These are phyloP conservation scores for Gryon sp. DNA, from an alignment of 1,140 invertebrate genomes.

Conservation along the genomic window DNA sequence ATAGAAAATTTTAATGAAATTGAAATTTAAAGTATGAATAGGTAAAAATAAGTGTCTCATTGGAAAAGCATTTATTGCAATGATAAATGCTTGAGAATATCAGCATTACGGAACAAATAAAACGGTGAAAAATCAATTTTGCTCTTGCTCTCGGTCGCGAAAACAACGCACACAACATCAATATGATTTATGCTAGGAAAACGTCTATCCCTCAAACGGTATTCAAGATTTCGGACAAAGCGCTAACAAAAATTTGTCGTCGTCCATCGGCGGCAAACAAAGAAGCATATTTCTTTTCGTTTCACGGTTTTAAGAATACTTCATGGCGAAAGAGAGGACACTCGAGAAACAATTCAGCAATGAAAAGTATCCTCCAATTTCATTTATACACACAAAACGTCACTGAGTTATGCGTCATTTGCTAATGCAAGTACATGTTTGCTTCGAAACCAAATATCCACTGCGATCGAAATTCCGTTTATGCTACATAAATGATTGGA, in stretches of 20 bases:
- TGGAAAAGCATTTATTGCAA: conserved; percentile 52
- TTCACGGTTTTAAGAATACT: conserved; percentile 17
- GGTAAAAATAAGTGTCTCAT: conserved; percentile 52
- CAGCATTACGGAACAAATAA: conserved; percentile 40
- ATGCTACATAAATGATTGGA: conserved; percentile 51
- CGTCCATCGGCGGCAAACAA: conserved; percentile 57
- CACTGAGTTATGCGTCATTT: conserved; percentile 61
- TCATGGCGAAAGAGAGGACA: conserved; percentile 23
- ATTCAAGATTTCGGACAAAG: conserved; percentile 51
- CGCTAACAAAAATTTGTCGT: conserved; percentile 56
- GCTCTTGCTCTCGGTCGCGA: conserved; percentile 49
- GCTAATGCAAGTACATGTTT: conserved; percentile 62
- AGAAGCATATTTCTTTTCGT: conserved; percentile 52
- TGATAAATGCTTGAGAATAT: conserved; percentile 47
- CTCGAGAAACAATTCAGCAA: conserved; percentile 54
- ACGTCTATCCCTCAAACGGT: conserved; percentile 39
- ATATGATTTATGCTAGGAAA: conserved; percentile 47
- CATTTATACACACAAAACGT: conserved; percentile 54
- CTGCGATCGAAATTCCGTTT: conserved; percentile 50
- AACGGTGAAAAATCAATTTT: conserved; percentile 62
- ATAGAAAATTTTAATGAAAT: conserved; percentile 19
- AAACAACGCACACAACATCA: conserved; percentile 57
- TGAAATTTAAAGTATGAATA: conserved; percentile 7
- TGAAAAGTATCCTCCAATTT: conserved; percentile 57
- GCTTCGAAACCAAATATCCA: conserved; percentile 36